phyloP scores from a whole-genome alignment of 1,140 invertebrate species.

The Potamilus streckersoni region DNA sequence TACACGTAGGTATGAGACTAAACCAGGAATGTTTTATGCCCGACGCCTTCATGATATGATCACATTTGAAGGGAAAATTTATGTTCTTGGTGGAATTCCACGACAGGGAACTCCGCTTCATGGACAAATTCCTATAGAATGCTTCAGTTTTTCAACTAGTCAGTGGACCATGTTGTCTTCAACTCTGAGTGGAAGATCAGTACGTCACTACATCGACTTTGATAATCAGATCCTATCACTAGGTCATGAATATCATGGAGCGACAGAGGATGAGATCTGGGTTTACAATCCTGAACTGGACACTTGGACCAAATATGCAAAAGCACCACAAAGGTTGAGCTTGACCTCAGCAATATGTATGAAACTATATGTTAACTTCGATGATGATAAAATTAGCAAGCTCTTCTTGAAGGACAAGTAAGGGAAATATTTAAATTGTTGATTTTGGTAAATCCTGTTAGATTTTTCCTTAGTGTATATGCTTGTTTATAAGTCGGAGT shows the following conservation, averaged over 20 bases:
- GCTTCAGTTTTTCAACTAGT: slow-evolving; percentile 52
- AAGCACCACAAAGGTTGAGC: slow-evolving; percentile 61
- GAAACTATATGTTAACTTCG: slow-evolving; percentile 60
- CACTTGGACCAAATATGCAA: slow-evolving; percentile 59
- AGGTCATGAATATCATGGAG: slow-evolving; percentile 62
- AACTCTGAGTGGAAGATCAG: slow-evolving; percentile 63
- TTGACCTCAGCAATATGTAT: slow-evolving; percentile 58
- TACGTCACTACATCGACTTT: slow-evolving; percentile 63
- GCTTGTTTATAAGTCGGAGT: no score
- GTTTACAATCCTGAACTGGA: slow-evolving; percentile 54
- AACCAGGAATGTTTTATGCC: slow-evolving; percentile 63
- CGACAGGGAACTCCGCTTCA: slow-evolving; percentile 55
- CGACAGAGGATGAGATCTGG: slow-evolving; percentile 67
- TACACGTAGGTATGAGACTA: slow-evolving; percentile 51
- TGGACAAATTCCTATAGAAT: slow-evolving; percentile 65
- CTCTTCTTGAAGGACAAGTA: slow-evolving; percentile 55
- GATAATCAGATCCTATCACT: slow-evolving; percentile 60
- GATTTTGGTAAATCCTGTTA: neutral
- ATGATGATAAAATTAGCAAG: slow-evolving; percentile 62
- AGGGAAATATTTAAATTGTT: slow-evolving; percentile 10
- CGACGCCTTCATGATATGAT: slow-evolving; percentile 65
- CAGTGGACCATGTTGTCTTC: slow-evolving; percentile 65
- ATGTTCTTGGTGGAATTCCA: slow-evolving; percentile 63
- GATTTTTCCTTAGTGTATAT: neutral
- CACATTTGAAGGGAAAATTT: slow-evolving; percentile 50